A percentile compares a stretch with the other conserved stretches of the same genome.
Evolutionary conservation across 2,797 vertebrate species (phyloP).

Genomic region (Prionace glauca): DNA sequence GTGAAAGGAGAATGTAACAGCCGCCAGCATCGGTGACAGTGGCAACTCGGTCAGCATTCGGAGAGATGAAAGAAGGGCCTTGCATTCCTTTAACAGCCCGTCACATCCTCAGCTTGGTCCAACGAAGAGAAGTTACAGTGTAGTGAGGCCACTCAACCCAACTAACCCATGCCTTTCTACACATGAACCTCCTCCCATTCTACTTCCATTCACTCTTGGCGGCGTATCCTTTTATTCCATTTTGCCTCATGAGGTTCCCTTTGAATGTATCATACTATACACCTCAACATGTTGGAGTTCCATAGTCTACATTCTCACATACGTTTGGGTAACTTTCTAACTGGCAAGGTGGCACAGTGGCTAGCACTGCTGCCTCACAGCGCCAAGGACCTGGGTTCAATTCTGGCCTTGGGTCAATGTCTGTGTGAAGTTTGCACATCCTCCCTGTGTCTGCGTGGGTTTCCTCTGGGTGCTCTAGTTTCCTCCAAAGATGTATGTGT

Average conservation of each 20-base stretch:
- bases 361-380: no score
- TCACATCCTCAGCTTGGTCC: not conserved
- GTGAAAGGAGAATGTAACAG: not conserved
- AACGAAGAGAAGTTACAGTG: not conserved
- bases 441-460: no score
- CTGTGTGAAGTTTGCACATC: no score
- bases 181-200: not conserved
- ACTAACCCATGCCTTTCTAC: no score
- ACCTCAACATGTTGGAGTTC: not conserved
- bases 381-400: no score
- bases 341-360: no score
- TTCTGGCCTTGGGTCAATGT: no score
- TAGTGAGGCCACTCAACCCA: not conserved
- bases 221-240: not conserved
- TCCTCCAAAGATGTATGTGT: no score
- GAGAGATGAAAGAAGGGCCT: not conserved
- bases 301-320: no score
- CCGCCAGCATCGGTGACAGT: no score
- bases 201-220: not conserved
- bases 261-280: not conserved
- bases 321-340: not conserved
- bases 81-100: not conserved
- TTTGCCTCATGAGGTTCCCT: not conserved
- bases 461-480: no score
- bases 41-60: no score